Evolutionary conservation across 2,113 vertebrate genomes (phyloP).

Genomic region (Xenopus borealis): DNA sequence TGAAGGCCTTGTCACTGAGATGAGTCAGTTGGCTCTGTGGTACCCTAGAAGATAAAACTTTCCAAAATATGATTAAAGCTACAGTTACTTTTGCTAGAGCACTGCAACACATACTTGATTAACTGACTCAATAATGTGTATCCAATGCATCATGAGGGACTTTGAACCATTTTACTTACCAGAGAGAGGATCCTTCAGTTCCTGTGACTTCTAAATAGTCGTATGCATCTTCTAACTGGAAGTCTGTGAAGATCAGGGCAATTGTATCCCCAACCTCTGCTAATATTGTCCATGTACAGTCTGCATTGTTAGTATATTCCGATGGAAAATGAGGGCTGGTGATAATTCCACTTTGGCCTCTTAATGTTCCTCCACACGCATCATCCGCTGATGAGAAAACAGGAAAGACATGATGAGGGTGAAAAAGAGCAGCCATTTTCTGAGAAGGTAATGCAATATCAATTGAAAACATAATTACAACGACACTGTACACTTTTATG

Average conservation of each 20-base stretch:
- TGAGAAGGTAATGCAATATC: background rate
- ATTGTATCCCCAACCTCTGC: constrained; percentile 97
- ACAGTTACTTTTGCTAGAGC: no score
- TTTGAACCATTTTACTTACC: constrained; percentile 68
- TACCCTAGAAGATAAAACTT: no score
- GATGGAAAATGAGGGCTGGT: constrained; percentile 90
- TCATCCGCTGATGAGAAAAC: constrained; percentile 78
- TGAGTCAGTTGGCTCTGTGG: no score
- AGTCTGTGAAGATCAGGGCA: constrained; percentile 92
- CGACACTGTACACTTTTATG: background rate
- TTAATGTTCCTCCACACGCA: constrained; percentile 89
- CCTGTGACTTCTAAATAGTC: constrained; percentile 94
- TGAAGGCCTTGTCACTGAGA: no score
- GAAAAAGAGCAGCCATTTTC: background rate
- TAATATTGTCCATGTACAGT: constrained; percentile 97
- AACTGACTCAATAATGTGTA: no score
- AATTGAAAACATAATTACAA: background rate
- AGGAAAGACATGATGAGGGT: background rate
- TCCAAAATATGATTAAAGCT: no score
- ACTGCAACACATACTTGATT: no score
- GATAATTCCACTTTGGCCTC: constrained; percentile 94
- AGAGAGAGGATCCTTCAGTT: constrained; percentile 91
- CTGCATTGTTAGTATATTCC: constrained; percentile 92
- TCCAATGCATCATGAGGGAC: no score
- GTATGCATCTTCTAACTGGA: constrained; percentile 94